These are phyloP conservation scores for Dasypolia templi DNA, from an alignment of 2,888 invertebrate species.

Conservation along the genomic window DNA sequence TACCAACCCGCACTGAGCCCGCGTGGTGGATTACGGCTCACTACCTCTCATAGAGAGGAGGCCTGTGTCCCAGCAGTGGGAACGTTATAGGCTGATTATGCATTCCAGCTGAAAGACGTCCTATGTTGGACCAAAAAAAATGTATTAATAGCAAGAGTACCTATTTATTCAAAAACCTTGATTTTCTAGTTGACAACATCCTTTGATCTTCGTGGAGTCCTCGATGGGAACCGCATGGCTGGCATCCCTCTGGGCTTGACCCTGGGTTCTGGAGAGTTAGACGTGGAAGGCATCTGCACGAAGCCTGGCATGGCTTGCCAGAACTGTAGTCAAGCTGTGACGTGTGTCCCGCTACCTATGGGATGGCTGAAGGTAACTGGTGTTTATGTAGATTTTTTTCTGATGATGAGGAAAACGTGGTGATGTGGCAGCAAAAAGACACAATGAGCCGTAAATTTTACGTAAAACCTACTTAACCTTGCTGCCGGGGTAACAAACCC, in stretches of 20 bases:
- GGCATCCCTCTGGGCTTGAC: constrained; percentile 82
- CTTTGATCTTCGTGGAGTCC: constrained; percentile 81
- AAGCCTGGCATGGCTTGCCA: constrained; percentile 80
- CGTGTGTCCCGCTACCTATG: constrained; percentile 82
- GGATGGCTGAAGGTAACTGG: constrained; percentile 85
- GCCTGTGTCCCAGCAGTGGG: too few relatives aligned
- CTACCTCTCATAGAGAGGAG: too few relatives aligned
- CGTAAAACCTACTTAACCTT: not conserved
- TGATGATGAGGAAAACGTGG: too few relatives aligned
- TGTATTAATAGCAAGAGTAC: too few relatives aligned
- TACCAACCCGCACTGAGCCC: too few relatives aligned
- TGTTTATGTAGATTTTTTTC: not conserved
- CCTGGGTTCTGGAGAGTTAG: constrained; percentile 82
- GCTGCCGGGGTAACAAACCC: too few relatives aligned
- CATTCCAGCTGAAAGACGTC: too few relatives aligned
- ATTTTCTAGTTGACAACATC: constrained; percentile 76
- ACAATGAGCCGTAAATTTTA: not conserved
- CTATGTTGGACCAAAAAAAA: too few relatives aligned
- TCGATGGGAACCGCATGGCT: constrained; percentile 85
- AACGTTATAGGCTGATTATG: too few relatives aligned
- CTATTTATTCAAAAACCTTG: not conserved
- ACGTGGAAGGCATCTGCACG: constrained; percentile 85
- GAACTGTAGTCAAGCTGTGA: constrained; percentile 83
- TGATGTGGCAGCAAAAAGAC: too few relatives aligned
- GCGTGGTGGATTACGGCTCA: too few relatives aligned